Percentiles rank a stretch among this genome's conserved stretches.
Evolutionary conservation across 92 coral and sea anemone genomes (phyloP).

Genomic region (Umimayanthus chanpuru): DNA sequence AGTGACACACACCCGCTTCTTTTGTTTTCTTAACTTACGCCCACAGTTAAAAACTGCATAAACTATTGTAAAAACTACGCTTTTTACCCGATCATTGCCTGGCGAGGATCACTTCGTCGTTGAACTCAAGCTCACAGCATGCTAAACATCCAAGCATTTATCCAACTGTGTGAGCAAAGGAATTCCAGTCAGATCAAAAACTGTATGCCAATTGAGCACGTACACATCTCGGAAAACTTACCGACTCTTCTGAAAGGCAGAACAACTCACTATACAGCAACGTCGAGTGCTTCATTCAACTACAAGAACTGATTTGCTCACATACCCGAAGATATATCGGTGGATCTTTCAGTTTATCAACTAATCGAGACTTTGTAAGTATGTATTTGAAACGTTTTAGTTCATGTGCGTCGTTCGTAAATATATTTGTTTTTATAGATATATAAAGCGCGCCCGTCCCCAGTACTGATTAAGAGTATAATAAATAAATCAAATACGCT

Average conservation of each 20-base stretch:
- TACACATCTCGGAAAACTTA: neutral
- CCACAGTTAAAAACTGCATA: neutral
- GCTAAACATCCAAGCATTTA: neutral
- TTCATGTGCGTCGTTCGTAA: neutral
- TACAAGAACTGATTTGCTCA: neutral
- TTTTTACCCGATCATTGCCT: neutral
- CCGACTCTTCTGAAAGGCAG: neutral
- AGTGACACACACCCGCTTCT: neutral
- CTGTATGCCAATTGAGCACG: no score
- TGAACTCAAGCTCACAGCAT: neutral
- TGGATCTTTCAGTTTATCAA: neutral
- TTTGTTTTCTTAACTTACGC: neutral
- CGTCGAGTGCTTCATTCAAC: neutral
- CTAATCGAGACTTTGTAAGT: neutral
- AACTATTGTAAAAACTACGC: neutral
- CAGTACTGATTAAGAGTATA: no score
- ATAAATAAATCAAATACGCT: no score
- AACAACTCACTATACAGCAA: neutral
- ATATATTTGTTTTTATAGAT: no score
- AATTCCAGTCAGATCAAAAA: neutral
- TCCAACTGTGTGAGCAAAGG: neutral
- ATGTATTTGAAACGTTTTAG: neutral
- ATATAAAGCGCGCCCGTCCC: no score
- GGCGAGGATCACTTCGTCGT: neutral
- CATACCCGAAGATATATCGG: neutral